phyloP scores from a whole-genome alignment of 2,797 vertebrate genomes.

The Sternarchorhynchus goeldii region DNA sequence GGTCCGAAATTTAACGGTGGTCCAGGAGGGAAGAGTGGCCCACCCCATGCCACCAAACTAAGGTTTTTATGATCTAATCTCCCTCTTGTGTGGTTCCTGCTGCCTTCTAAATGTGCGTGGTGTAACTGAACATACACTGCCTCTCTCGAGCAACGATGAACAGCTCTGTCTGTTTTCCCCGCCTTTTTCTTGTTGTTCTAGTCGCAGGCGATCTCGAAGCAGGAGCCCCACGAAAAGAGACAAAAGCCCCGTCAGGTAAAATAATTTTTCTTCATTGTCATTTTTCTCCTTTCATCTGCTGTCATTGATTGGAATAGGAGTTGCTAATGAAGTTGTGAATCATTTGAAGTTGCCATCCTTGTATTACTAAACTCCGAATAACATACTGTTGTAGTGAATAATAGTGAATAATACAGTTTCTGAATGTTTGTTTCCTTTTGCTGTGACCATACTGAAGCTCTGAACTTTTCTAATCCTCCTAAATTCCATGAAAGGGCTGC shows the following conservation, averaged over 20 bases:
- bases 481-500: too few species aligned
- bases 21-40: conserved; percentile 86
- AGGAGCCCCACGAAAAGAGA: conserved; percentile 95
- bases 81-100: conserved; percentile 35
- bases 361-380: too few species aligned
- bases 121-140: conserved; percentile 4
- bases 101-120: conserved; percentile 37
- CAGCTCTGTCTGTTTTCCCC: neutral
- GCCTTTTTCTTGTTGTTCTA: conserved; percentile 50
- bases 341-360: too few species aligned
- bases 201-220: conserved; percentile 86
- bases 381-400: too few species aligned
- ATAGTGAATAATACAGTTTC: too few species aligned
- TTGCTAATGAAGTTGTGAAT: too few species aligned
- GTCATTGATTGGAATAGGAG: too few species aligned
- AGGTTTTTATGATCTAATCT: conserved; percentile 73
- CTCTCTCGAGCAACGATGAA: neutral
- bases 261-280: neutral
- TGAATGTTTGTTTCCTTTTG: too few species aligned
- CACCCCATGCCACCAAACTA: conserved; percentile 85
- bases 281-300: neutral
- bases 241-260: conserved; percentile 94
- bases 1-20: conserved; percentile 87
- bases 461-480: neutral
- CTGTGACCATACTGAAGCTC: too few species aligned